Evolutionary conservation across 2,888 invertebrate genomes (phyloP).

Genomic region (Anoplius nigerrimus): DNA sequence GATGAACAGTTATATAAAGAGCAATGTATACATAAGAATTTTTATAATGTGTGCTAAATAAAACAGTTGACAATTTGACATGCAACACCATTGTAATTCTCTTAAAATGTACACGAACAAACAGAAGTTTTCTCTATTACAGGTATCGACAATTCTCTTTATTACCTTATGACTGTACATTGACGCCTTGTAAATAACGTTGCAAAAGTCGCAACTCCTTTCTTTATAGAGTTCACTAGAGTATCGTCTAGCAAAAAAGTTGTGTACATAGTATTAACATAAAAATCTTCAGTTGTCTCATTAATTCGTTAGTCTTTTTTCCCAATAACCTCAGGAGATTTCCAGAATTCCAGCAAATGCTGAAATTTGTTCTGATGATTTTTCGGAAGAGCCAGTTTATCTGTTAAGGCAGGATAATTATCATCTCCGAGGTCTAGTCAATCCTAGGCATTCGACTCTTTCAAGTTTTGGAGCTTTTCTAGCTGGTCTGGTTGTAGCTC

Average conservation of each 20-base stretch:
- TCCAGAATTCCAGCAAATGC: conserved; percentile 71
- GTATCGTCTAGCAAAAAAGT: conserved; percentile 66
- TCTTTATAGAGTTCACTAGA: conserved; percentile 54
- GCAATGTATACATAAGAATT: conserved; percentile 21
- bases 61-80: conserved; percentile 62
- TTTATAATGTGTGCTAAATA: conserved; percentile 43
- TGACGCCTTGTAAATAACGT: conserved; percentile 61
- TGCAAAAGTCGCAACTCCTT: conserved; percentile 68
- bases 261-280: conserved; percentile 61
- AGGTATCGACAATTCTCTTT: conserved; percentile 68
- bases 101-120: conserved; percentile 71
- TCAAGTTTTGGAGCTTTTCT: conserved; percentile 90
- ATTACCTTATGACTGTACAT: conserved; percentile 71
- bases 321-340: conserved; percentile 68
- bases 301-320: conserved; percentile 61
- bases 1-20: not conserved
- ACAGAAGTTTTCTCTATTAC: conserved; percentile 58
- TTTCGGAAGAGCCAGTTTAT: conserved; percentile 71
- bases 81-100: conserved; percentile 72
- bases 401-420: conserved; percentile 65
- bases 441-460: conserved; percentile 92
- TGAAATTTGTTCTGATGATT: conserved; percentile 72
- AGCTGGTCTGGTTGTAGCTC: conserved; percentile 92
- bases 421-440: conserved; percentile 70
- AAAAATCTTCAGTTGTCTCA: conserved; percentile 49